Evolutionary conservation across 1,140 invertebrate genomes (phyloP), one percentile per base, ranked within the genome.

Genomic region (Drosophila ananassae): DNA sequence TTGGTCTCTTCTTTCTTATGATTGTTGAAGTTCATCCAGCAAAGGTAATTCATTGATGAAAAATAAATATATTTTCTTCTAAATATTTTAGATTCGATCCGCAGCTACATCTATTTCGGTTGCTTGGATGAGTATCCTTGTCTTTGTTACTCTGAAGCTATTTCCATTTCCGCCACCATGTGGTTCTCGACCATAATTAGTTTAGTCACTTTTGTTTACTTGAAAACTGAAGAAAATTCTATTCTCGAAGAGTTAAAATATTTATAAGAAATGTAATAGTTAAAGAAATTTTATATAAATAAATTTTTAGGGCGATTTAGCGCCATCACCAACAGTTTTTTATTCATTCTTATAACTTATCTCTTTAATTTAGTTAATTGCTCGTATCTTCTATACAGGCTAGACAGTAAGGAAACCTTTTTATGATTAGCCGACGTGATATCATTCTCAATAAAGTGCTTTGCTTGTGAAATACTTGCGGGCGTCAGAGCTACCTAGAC

Each of bases 161-260:
- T 89, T 81, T 37, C 78, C 83, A 1, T 89, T 13, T 64, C 73
- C 10, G 48, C 62, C 7, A 75, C 74, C 6, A 81, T 84, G 74
- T 89, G 69, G 74, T 63, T 84, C 17, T 84, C 69, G 10, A 63
- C 71, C 0, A 21, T 24, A 2, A 62, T 66, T n/a, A 57, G 52
- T 25, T 22, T 83, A 2, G 17, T 87, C 3, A 75, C 80, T 0
- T 83, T 74, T 55, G 13, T 81, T 6, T 83, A 83, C 44, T 75
- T 81, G 24, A 13, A 96, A 90, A 96, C 95, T 0, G 95, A 95
- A 90, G 94, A 94, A 12, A 95, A 94, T 83, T 79, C 71, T 3
- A 77, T 80, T 71, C 24, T 74, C 25, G 32, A 60, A 12, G 62
- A 79, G 41, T 79, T 48, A 66, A 30, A 6, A 21, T n/a, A 0